A percentile compares a stretch with the other conserved stretches of the same genome.
These are phyloP conservation scores for Harpegnathos saltator DNA, from an alignment of 1,140 invertebrate genomes.

Conservation along the genomic window DNA sequence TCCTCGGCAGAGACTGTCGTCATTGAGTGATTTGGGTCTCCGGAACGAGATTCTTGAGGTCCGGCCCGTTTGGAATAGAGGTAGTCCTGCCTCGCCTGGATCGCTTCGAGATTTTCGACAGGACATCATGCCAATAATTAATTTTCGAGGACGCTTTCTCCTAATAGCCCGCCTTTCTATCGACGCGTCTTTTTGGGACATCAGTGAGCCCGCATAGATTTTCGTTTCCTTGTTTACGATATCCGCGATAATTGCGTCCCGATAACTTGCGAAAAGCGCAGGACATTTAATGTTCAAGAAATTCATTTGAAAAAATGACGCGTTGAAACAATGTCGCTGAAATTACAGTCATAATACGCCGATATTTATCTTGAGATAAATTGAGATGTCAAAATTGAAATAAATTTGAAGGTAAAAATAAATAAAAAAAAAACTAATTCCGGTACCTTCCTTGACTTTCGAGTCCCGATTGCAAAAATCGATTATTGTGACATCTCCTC, in stretches of 20 bases:
- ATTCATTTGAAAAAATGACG: neutral
- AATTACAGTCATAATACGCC: too few relatives aligned
- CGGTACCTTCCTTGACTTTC: too few relatives aligned
- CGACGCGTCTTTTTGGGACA: slow-evolving; percentile 35
- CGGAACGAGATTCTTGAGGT: slow-evolving; percentile 79
- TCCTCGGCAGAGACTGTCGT: slow-evolving; percentile 23
- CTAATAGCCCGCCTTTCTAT: slow-evolving; percentile 75
- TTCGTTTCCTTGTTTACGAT: slow-evolving; percentile 31
- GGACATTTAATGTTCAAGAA: neutral
- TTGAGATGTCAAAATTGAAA: too few relatives aligned
- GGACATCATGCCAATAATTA: slow-evolving; percentile 64
- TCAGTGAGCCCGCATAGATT: neutral
- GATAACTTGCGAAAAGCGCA: neutral
- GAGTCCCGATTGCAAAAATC: too few relatives aligned
- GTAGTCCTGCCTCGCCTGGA: slow-evolving; percentile 31
- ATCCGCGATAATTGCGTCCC: neutral
- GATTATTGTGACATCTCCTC: neutral
- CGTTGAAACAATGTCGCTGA: too few relatives aligned
- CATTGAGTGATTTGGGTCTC: slow-evolving; percentile 76
- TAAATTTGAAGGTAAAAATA: too few relatives aligned
- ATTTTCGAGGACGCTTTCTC: slow-evolving; percentile 84
- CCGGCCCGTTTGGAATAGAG: slow-evolving; percentile 56
- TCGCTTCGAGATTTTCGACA: slow-evolving; percentile 50
- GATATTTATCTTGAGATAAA: too few relatives aligned
- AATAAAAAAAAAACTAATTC: too few relatives aligned